Evolutionary conservation across 2,797 vertebrate genomes (phyloP).

Genomic region (Dallia pectoralis): DNA sequence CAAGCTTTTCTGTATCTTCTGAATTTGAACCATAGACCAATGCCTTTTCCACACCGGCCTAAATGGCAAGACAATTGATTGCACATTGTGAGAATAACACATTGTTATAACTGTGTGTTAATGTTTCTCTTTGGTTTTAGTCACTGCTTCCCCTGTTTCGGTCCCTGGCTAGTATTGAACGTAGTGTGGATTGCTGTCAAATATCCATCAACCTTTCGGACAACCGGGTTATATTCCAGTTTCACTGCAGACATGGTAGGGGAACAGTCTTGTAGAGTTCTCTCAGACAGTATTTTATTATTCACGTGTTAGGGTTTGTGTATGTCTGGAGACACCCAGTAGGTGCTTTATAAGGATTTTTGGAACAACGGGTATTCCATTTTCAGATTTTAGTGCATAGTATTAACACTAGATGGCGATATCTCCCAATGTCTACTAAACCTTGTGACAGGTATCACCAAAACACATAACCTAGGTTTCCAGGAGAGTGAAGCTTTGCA

Average conservation of each 20-base stretch:
- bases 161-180: not conserved
- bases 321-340: not conserved
- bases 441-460: slow-evolving; percentile 81
- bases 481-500: slow-evolving; percentile 87
- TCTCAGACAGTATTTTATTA: not conserved
- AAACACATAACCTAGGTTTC: slow-evolving; percentile 86
- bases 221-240: slow-evolving; percentile 78
- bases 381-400: not conserved
- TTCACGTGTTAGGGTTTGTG: not conserved
- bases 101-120: not conserved
- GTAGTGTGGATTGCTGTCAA: slow-evolving; percentile 84
- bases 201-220: slow-evolving; percentile 69
- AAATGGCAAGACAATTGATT: not conserved
- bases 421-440: not conserved
- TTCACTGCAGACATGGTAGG: slow-evolving; percentile 90
- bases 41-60: not conserved
- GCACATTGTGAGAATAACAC: not conserved
- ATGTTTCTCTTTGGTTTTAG: not conserved
- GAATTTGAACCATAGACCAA: not conserved
- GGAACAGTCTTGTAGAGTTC: slow-evolving; percentile 17
- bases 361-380: not conserved
- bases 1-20: not conserved
- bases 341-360: not conserved
- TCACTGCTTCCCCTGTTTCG: slow-evolving; percentile 80
- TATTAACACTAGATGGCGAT: not conserved